Conservation (phyloP, 2,797 vertebrate genomes). For the Sebastes itinus region DNA sequence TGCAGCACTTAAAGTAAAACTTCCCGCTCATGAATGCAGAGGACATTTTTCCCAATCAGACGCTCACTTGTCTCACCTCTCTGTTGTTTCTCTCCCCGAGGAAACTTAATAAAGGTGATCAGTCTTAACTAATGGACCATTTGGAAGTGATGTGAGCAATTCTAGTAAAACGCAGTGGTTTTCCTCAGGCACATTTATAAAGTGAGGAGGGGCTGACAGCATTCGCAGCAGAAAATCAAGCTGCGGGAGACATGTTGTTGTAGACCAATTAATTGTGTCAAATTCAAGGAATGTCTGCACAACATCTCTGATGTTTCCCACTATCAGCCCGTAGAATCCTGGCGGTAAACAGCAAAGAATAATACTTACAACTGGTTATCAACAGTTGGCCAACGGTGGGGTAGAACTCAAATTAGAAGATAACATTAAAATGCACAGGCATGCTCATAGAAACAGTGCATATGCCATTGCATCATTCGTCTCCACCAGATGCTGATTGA, state of each 20-base stretch:
- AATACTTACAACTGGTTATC: not conserved
- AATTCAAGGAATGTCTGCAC: not conserved
- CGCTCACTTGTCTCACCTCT: slow-evolving; percentile 9
- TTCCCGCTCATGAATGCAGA: slow-evolving; percentile 24
- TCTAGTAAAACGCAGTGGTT: slow-evolving; percentile 12
- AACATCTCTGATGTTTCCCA: not conserved
- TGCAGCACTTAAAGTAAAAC: slow-evolving; percentile 10
- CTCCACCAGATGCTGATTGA: slow-evolving; percentile 6
- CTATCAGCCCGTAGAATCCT: not conserved
- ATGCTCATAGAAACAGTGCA: not conserved
- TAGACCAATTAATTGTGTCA: not conserved
- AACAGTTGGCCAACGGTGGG: not conserved
- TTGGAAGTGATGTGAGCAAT: slow-evolving; percentile 37
- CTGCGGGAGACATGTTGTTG: not conserved
- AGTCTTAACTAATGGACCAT: slow-evolving; percentile 56
- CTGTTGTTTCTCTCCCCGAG: slow-evolving; percentile 20
- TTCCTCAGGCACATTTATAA: slow-evolving; percentile 33
- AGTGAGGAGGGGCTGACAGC: slow-evolving; percentile 14
- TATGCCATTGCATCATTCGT: not conserved
- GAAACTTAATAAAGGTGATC: slow-evolving; percentile 60
- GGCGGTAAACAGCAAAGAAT: not conserved
- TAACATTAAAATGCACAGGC: not conserved
- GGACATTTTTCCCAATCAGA: slow-evolving; percentile 51
- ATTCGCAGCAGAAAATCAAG: not conserved
- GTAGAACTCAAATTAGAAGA: not conserved